phyloP scores from a whole-genome alignment of 2,888 invertebrate species.

The Polia nebulosa region DNA sequence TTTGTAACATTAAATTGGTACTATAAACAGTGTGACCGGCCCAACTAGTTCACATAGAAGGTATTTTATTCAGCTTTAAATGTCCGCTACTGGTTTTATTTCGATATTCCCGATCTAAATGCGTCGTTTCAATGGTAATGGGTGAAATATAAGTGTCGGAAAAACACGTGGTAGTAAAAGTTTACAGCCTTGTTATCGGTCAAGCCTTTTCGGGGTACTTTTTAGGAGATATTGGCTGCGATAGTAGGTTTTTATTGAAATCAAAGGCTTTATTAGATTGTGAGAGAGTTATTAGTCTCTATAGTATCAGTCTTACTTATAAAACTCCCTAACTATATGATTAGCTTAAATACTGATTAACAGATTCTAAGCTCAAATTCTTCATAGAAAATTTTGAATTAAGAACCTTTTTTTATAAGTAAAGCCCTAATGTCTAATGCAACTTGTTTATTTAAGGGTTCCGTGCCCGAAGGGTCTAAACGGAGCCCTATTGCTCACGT shows the following conservation, averaged over 20 bases:
- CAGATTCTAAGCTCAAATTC: too few relatives aligned
- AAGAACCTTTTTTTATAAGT: too few relatives aligned
- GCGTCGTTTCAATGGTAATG: slow-evolving; percentile 39
- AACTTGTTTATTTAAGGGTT: too few relatives aligned
- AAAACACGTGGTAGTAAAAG: slow-evolving; percentile 29
- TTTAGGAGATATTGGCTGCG: slow-evolving; percentile 25
- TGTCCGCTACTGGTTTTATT: slow-evolving; percentile 64
- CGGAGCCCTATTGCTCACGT: too few relatives aligned
- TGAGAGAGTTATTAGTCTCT: background rate
- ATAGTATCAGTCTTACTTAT: too few relatives aligned
- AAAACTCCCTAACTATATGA: too few relatives aligned
- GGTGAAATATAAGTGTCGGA: slow-evolving; percentile 38
- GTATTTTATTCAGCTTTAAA: slow-evolving; percentile 43
- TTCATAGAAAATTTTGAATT: too few relatives aligned
- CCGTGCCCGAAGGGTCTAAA: too few relatives aligned
- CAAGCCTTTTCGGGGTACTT: slow-evolving; percentile 1
- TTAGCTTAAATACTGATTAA: too few relatives aligned
- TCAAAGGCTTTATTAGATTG: slow-evolving; percentile 16
- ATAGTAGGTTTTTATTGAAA: slow-evolving; percentile 14
- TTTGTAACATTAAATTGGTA: slow-evolving; percentile 50
- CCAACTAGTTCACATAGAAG: slow-evolving; percentile 9
- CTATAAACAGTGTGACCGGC: slow-evolving; percentile 44
- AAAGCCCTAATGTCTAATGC: too few relatives aligned
- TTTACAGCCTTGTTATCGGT: slow-evolving; percentile 54
- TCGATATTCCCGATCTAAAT: slow-evolving; percentile 41